Evolutionary conservation across 2,797 vertebrate genomes (phyloP).

Genomic region (Cuniculus paca): DNA sequence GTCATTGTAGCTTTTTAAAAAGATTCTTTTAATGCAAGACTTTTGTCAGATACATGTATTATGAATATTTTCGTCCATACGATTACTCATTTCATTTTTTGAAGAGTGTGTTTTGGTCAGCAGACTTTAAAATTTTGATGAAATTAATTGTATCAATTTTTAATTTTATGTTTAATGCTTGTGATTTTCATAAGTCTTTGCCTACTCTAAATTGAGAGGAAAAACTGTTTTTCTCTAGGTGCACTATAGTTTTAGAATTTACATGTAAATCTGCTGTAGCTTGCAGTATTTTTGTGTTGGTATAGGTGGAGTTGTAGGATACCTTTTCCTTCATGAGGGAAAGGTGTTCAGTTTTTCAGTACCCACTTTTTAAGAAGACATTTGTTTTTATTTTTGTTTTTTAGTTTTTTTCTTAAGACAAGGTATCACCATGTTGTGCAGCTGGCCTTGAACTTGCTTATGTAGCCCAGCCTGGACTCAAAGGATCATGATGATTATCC

Average conservation of each 20-base stretch:
- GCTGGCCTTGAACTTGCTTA: no score
- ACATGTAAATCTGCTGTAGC: not conserved
- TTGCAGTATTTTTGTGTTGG: not conserved
- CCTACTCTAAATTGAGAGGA: not conserved
- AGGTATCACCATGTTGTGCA: no score
- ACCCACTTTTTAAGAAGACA: not conserved
- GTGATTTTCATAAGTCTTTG: not conserved
- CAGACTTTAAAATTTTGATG: constrained; percentile 17
- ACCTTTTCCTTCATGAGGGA: not conserved
- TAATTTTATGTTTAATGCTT: constrained; percentile 9
- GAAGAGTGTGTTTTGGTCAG: not conserved
- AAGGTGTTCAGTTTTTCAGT: not conserved
- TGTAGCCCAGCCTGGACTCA: no score
- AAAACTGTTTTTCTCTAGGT: not conserved
- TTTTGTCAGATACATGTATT: not conserved
- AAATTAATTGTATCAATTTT: not conserved
- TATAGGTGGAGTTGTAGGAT: constrained; percentile 1
- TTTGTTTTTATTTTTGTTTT: not conserved
- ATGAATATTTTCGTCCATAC: not conserved
- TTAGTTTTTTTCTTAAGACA: not conserved
- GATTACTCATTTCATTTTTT: constrained; percentile 12
- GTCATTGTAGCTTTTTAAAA: not conserved
- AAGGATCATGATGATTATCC: no score
- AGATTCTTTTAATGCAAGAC: no score
- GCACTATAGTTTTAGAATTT: not conserved